phyloP scores from a whole-genome alignment of 2,113 vertebrate genomes.

The Leptocoma aspasia region DNA sequence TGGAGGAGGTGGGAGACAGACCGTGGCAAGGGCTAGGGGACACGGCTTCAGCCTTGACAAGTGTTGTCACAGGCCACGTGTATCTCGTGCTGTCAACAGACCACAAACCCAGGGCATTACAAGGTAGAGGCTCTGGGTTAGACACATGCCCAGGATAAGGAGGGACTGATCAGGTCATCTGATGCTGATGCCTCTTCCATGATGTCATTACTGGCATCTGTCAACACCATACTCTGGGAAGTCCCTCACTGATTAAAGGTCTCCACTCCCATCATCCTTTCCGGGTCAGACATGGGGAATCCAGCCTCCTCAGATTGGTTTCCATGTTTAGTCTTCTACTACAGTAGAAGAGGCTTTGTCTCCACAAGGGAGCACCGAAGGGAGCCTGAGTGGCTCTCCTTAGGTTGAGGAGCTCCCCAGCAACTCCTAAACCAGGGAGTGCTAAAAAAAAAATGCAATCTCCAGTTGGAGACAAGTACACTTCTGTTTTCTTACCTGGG shows the following conservation, averaged over 20 bases:
- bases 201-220: constrained; percentile 12
- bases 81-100: background rate
- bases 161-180: background rate
- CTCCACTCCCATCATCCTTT: background rate
- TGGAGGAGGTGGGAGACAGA: background rate
- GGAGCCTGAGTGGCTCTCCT: background rate
- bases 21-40: background rate
- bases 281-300: background rate
- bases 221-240: background rate
- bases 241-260: background rate
- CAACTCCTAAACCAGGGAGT: background rate
- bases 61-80: background rate
- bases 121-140: background rate
- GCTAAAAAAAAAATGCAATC: background rate
- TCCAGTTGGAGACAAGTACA: rapidly evolving
- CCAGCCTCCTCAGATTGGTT: background rate
- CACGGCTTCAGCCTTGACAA: background rate
- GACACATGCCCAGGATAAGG: background rate
- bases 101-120: background rate
- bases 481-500: background rate
- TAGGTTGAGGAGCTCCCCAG: background rate
- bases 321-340: background rate
- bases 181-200: background rate
- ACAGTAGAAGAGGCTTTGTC: background rate
- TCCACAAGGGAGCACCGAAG: rapidly evolving